Percentiles rank a stretch among this genome's conserved stretches.
These are phyloP conservation scores for Brachyopa scutellaris DNA, from an alignment of 2,888 invertebrate genomes.

Conservation along the genomic window DNA sequence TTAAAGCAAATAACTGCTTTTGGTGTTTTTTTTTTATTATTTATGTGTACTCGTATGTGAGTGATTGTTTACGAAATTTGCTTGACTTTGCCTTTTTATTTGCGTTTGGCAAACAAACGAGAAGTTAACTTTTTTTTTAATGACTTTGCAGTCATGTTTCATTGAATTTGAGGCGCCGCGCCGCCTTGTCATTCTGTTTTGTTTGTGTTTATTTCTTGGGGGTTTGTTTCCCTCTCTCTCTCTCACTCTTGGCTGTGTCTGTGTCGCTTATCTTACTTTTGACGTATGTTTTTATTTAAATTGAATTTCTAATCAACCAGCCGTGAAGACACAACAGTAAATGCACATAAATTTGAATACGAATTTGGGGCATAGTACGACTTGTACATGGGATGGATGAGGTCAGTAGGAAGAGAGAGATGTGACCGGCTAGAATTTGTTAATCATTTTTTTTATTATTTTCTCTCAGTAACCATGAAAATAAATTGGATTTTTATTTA, in stretches of 20 bases:
- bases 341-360: constrained; percentile 11
- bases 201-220: background rate
- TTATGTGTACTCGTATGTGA: too few species aligned
- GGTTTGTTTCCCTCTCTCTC: background rate
- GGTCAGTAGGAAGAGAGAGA: constrained; percentile 16
- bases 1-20: too few species aligned
- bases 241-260: background rate
- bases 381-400: too few species aligned
- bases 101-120: background rate
- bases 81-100: background rate
- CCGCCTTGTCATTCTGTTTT: background rate
- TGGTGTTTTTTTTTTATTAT: too few species aligned
- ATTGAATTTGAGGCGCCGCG: too few species aligned
- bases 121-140: too few species aligned
- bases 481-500: too few species aligned
- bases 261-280: background rate
- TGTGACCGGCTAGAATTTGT: too few species aligned
- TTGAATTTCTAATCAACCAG: constrained; percentile 23
- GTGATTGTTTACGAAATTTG: too few species aligned
- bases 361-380: background rate
- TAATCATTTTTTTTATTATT: too few species aligned
- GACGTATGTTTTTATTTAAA: background rate
- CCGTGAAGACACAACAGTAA: constrained; percentile 3
- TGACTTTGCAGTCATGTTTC: too few species aligned
- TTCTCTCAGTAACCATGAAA: too few species aligned